These are phyloP conservation scores for Takifugu rubripes DNA, from an alignment of 2,797 vertebrate genomes.

Conservation along the genomic window DNA sequence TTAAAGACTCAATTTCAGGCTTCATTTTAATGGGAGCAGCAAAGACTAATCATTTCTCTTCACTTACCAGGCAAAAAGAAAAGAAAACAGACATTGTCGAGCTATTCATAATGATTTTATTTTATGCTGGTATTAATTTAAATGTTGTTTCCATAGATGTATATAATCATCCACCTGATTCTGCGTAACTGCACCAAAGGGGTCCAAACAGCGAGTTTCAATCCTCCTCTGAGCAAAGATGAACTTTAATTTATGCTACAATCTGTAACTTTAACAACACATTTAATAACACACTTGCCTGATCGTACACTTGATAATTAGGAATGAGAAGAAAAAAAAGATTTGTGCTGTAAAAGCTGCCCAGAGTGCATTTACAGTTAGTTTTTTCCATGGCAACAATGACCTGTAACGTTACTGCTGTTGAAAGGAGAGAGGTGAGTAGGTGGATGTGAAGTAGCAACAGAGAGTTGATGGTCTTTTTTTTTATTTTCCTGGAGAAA, in stretches of 20 bases:
- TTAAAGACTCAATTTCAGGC: conserved; percentile 50
- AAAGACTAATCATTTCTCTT: conserved; percentile 27
- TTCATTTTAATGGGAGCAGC: conserved; percentile 25
- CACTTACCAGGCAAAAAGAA: conserved; percentile 17
- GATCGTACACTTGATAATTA: not conserved
- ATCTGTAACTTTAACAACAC: too few species aligned
- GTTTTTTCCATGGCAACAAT: conserved; percentile 39
- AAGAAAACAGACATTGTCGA: conserved; percentile 22
- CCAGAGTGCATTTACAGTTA: conserved; percentile 21
- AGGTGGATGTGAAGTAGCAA: conserved; percentile 39
- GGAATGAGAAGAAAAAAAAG: conserved; percentile 1
- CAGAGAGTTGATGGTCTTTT: conserved; percentile 35
- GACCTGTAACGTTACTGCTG: conserved; percentile 29
- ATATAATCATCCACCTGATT: conserved; percentile 22
- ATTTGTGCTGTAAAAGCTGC: conserved; percentile 15
- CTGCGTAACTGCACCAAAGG: conserved; percentile 18
- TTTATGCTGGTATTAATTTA: conserved; percentile 39
- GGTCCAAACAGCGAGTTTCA: not conserved
- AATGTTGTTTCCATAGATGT: conserved; percentile 34
- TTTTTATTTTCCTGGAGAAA: conserved; percentile 56
- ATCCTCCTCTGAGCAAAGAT: too few species aligned
- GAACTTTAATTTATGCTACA: too few species aligned
- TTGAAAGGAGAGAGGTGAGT: conserved; percentile 19
- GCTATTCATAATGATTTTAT: conserved; percentile 54
- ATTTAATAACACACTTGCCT: too few species aligned